A percentile compares a stretch with the other conserved stretches of the same genome.
Conservation (phyloP, 92 coral and sea anemone species). For the Siderastrea siderea region DNA sequence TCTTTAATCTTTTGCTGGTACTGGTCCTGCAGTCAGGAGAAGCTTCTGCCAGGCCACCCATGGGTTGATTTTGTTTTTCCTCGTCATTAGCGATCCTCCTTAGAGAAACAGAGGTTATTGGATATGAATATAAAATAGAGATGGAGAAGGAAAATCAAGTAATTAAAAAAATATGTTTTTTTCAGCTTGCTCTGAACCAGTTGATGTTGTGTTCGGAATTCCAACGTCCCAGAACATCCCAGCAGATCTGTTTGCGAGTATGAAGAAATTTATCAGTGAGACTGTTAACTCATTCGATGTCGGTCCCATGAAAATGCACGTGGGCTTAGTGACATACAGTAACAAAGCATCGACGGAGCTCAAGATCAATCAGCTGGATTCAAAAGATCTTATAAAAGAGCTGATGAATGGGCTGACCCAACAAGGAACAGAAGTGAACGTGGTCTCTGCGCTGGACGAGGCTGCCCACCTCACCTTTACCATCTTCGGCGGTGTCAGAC, state of each 20-base stretch:
- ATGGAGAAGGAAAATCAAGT: background rate
- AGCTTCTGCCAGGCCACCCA: too few species aligned
- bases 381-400: slow-evolving; percentile 40
- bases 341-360: slow-evolving; percentile 49
- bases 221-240: slow-evolving; percentile 73
- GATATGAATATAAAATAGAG: too few species aligned
- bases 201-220: slow-evolving; percentile 80
- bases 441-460: slow-evolving; percentile 66
- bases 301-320: slow-evolving; percentile 66
- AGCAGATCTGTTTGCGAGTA: slow-evolving; percentile 21
- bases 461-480: slow-evolving; percentile 80
- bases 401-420: slow-evolving; percentile 40
- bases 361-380: slow-evolving; percentile 58
- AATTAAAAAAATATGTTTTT: background rate
- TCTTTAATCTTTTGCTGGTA: too few species aligned
- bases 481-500: slow-evolving; percentile 92
- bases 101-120: too few species aligned
- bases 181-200: slow-evolving; percentile 72
- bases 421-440: slow-evolving; percentile 54
- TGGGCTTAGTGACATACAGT: slow-evolving; percentile 71
- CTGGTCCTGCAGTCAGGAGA: too few species aligned
- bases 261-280: slow-evolving; percentile 55
- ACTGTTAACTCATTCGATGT: slow-evolving; percentile 57
- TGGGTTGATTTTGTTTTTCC: too few species aligned
- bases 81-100: too few species aligned